Base-by-base conservation (phyloP, 2,113 vertebrate genomes). In the Rhinoderma darwinii region DNA sequence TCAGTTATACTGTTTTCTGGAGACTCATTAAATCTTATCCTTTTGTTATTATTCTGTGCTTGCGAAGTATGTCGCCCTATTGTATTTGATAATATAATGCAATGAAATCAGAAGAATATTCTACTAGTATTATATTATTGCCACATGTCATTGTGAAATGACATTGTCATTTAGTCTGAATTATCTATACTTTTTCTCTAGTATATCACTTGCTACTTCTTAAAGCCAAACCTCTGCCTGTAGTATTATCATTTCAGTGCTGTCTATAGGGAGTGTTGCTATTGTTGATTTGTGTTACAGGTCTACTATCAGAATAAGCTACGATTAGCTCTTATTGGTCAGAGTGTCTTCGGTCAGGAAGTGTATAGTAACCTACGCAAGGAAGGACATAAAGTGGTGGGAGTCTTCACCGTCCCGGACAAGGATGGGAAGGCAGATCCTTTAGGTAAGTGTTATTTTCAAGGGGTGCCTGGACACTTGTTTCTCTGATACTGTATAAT, bases 281-380 rank as follows among this genome's bases (percentile, higher is more conserved):
- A 11, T 2, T 82, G 1, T 27, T 27, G 3, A 20, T 78, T 84
- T 84, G 51, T 20, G 18, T 91, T 83, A 78, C 93, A 99, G 98
- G 89, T 86, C 89, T 93, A 93, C 88, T 95, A 93, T 89, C 96
- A 97, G 94, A 97, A 95, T 88, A 97, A 97, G 88, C 94, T 99
- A 22, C 98, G 95, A 79, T 91, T 99, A 68, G 98, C 98, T 27
- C 93, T 99, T 50, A 99, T 99, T 90, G 98, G 98, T 59, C 98
- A 99, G 94, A 99, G 98, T 89, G 88, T 98, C 87, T 99, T 99
- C 86, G 98, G 98, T 63, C 98, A 98, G 93, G 97, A 99, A 93
- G 98, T 99, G 78, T 99, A 99, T 89, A 95, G 89, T 77, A 95
- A 92, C 50, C 95, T 99, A 86, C 94, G 93, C 89, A 98, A 96